phyloP scores from a whole-genome alignment of 1,140 invertebrate species.

The Drosophila bocqueti region DNA sequence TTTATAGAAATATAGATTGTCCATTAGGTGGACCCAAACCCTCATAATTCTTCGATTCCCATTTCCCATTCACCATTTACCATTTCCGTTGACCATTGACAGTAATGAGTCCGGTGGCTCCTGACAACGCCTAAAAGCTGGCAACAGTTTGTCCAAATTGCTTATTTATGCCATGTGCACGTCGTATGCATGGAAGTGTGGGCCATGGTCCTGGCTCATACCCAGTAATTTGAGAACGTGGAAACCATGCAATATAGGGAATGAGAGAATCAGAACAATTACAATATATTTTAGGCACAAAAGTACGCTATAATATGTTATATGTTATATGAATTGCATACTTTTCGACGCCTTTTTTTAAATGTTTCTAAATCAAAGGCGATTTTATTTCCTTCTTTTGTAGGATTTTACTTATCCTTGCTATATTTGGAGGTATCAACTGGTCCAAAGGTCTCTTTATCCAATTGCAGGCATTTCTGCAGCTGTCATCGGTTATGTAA shows the following conservation, averaged over 20 bases:
- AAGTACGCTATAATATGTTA: neutral
- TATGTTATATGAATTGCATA: too few relatives aligned
- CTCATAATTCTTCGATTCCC: constrained; percentile 36
- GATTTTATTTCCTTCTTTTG: neutral
- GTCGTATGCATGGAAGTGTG: constrained; percentile 5
- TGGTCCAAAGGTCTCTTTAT: neutral
- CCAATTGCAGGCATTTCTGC: neutral
- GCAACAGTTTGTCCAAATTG: constrained; percentile 73
- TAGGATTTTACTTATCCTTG: neutral
- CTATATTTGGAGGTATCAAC: neutral
- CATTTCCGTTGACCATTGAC: constrained; percentile 42
- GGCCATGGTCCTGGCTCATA: constrained; percentile 5
- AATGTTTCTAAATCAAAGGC: accelerated
- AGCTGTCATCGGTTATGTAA: constrained; percentile 70
- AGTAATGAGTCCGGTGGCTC: constrained; percentile 21
- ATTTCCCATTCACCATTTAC: constrained; percentile 12
- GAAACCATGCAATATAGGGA: neutral
- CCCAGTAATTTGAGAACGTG: neutral
- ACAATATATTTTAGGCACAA: neutral
- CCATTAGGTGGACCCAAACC: constrained; percentile 13
- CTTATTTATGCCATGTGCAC: constrained; percentile 69
- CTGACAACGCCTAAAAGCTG: constrained; percentile 52
- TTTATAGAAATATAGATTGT: constrained; percentile 46
- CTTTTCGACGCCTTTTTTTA: neutral
- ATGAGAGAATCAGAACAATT: neutral